Conservation (phyloP, 1,140 invertebrate species). For the silkworm (Bombyx mori) region ASM3026992v2 NC_085128.1:9975001-9975500, state of each 20-base stretch:
- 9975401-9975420: constrained; percentile 13
- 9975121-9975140: no score
- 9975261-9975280: constrained; percentile 19
- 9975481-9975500: no score
- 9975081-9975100: no score
- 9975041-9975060: no score
- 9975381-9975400: constrained; percentile 19
- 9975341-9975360: constrained; percentile 22
- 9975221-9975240: constrained; percentile 23
- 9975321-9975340: constrained; percentile 32
- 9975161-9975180: neutral
- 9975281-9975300: constrained; percentile 32
- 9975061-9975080: no score
- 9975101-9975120: no score
- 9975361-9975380: constrained; percentile 22
- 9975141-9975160: no score
- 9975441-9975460: no score
- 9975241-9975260: constrained; percentile 25
- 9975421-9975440: constrained; percentile 2
- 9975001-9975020: no score
- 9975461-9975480: no score
- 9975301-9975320: constrained; percentile 41
- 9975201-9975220: constrained; percentile 21
- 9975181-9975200: constrained; percentile 4
- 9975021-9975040: no score